phyloP scores from a whole-genome alignment of 2,888 invertebrate species.

The Altica lythri region DNA sequence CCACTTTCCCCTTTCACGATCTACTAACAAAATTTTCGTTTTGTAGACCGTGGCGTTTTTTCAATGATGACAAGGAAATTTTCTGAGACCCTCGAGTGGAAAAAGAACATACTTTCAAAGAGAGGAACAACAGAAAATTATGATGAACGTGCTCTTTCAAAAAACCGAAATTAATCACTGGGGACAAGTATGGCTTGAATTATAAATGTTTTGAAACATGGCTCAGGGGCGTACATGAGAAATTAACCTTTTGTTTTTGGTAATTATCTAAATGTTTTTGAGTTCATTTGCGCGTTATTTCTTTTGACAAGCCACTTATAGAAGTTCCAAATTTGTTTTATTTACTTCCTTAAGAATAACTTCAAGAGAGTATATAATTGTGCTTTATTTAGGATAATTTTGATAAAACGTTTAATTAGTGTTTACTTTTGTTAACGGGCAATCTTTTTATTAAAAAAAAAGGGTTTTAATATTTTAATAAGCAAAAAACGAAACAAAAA shows the following conservation, averaged over 20 bases:
- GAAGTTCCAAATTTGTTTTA: too few species aligned
- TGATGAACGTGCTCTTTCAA: conserved; percentile 23
- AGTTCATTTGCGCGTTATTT: too few species aligned
- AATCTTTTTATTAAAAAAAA: too few species aligned
- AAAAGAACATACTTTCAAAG: conserved; percentile 16
- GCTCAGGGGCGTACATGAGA: conserved; percentile 9
- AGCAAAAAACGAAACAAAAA: too few species aligned
- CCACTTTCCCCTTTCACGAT: not conserved
- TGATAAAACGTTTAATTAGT: too few species aligned
- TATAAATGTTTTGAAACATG: conserved; percentile 15
- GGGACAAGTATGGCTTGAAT: conserved; percentile 22
- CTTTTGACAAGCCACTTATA: too few species aligned
- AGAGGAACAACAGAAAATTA: conserved; percentile 24
- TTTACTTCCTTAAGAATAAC: too few species aligned
- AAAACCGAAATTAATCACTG: conserved; percentile 23
- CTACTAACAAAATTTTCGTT: conserved; percentile 10
- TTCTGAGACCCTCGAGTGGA: conserved; percentile 16
- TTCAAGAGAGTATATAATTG: too few species aligned
- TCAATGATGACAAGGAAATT: conserved; percentile 19
- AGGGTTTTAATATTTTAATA: too few species aligned
- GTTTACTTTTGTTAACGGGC: too few species aligned
- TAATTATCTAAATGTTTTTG: not conserved
- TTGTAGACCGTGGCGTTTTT: not conserved
- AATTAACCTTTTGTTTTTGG: conserved; percentile 4
- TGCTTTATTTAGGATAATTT: too few species aligned